Conservation (phyloP, 2,797 vertebrate species). For the Microctenopoma steveboyesi region DNA sequence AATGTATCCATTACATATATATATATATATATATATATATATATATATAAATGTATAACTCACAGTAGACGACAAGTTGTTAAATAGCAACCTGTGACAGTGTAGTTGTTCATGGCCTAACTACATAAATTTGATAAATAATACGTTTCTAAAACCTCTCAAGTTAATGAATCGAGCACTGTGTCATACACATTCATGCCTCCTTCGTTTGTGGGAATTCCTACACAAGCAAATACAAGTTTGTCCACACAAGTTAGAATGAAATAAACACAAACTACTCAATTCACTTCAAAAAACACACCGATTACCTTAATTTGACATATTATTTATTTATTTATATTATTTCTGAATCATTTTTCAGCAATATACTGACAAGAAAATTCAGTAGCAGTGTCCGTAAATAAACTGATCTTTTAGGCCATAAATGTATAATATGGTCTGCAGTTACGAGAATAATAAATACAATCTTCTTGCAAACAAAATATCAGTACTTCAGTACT, state of each 20-base stretch:
- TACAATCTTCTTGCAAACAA: not conserved
- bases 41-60: no score
- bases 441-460: not conserved
- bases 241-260: no score
- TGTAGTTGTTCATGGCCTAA: not conserved
- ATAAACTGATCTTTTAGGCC: not conserved
- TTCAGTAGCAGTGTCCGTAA: not conserved
- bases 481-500: no score
- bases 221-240: no score
- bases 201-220: no score
- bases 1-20: no score
- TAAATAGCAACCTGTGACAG: not conserved
- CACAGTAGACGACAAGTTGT: not conserved
- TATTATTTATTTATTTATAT: not conserved
- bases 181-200: no score
- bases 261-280: no score
- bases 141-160: no score
- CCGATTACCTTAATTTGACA: not conserved
- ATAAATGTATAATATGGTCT: not conserved
- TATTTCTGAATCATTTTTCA: slow-evolving; percentile 13
- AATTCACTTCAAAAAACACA: not conserved
- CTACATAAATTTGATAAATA: not conserved
- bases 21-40: no score
- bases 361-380: slow-evolving; percentile 4
- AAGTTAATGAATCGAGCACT: no score